Conservation (phyloP, 2,888 invertebrate genomes). For the Baronia brevicornis region DNA sequence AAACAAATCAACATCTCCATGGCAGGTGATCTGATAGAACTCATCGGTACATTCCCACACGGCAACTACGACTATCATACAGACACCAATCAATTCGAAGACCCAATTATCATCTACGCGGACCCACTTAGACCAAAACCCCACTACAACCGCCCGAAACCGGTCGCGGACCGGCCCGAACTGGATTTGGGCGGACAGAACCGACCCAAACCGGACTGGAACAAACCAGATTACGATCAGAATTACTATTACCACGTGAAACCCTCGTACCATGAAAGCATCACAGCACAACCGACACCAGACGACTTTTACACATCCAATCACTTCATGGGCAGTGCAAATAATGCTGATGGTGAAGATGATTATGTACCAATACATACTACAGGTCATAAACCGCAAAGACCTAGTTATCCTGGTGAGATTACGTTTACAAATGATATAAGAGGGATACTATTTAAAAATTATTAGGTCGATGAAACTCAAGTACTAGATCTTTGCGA, state of each 20-base stretch:
- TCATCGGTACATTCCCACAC: constrained; percentile 69
- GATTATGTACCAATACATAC: constrained; percentile 63
- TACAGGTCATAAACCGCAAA: constrained; percentile 45
- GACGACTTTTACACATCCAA: constrained; percentile 45
- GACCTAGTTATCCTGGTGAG: constrained; percentile 68
- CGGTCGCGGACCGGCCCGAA: constrained; percentile 31
- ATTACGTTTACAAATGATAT: constrained; percentile 26
- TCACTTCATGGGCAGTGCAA: constrained; percentile 28
- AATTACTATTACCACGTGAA: constrained; percentile 63
- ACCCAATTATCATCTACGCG: constrained; percentile 68
- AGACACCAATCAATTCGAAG: constrained; percentile 64
- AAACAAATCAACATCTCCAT: constrained; percentile 29
- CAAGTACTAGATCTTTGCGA: constrained; percentile 19
- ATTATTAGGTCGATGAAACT: constrained; percentile 33
- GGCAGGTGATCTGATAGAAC: constrained; percentile 71
- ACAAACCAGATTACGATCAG: constrained; percentile 33
- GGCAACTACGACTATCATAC: constrained; percentile 61
- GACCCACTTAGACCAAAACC: constrained; percentile 53
- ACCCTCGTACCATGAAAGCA: constrained; percentile 65
- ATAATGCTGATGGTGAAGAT: constrained; percentile 47
- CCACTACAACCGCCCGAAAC: constrained; percentile 38
- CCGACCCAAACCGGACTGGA: constrained; percentile 45
- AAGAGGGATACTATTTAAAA: no score
- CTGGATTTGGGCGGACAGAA: constrained; percentile 25
- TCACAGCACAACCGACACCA: constrained; percentile 38